Conservation (phyloP, 2,888 invertebrate genomes). For the Drosophila flavopinicola region DNA sequence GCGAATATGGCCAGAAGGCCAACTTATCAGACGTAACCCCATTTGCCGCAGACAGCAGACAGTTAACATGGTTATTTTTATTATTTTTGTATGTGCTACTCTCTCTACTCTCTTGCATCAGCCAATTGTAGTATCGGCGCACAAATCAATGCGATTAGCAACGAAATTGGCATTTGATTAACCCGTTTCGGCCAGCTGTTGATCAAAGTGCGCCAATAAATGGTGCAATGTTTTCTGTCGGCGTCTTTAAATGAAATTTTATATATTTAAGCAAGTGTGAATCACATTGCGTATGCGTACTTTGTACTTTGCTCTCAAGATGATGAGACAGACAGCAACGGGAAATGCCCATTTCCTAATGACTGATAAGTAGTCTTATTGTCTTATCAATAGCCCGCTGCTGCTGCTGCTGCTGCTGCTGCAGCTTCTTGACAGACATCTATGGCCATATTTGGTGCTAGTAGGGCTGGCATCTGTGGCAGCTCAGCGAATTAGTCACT, state of each 20-base stretch:
- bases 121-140: conserved; percentile 42
- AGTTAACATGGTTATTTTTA: conserved; percentile 21
- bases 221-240: conserved; percentile 7
- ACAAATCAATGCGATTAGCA: conserved; percentile 20
- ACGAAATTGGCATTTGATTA: conserved; percentile 49
- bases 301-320: conserved; percentile 23
- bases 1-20: conserved; percentile 31
- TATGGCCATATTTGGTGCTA: conserved; percentile 22
- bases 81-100: not conserved
- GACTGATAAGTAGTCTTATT: conserved; percentile 5
- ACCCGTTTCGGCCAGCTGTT: conserved; percentile 14
- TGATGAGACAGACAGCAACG: conserved; percentile 11
- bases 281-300: conserved; percentile 10
- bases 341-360: conserved; percentile 30
- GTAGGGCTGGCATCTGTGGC: conserved; percentile 7
- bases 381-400: conserved; percentile 36
- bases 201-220: conserved; percentile 14
- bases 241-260: conserved; percentile 7
- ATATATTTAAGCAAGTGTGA: conserved; percentile 23
- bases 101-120: conserved; percentile 68
- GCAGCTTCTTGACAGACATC: conserved; percentile 19
- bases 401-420: not conserved
- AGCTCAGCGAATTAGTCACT: conserved; percentile 35
- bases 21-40: conserved; percentile 57
- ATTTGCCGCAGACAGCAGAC: conserved; percentile 31